These are phyloP conservation scores for Neotoxoptera formosana DNA, from an alignment of 1,140 invertebrate genomes.

Conservation along the genomic window DNA sequence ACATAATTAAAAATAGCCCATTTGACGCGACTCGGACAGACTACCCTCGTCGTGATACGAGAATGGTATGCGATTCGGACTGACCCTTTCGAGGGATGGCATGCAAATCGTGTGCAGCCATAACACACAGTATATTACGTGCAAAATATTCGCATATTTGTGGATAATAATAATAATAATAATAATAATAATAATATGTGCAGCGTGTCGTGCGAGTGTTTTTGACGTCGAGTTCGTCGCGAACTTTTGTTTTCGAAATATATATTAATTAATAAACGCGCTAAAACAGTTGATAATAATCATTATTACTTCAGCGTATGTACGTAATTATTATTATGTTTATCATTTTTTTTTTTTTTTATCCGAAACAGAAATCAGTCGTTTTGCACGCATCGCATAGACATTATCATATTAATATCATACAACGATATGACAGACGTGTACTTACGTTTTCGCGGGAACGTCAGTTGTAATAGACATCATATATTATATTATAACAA, in stretches of 20 bases:
- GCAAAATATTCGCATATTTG: not conserved
- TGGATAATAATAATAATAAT: not conserved
- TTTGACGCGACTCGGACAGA: not conserved
- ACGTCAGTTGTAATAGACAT: not conserved
- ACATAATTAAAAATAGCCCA: not conserved
- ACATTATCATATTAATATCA: not conserved
- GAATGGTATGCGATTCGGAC: not conserved
- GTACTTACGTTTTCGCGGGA: not conserved
- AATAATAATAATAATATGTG: too few relatives aligned
- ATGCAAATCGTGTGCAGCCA: not conserved
- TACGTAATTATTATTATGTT: not conserved
- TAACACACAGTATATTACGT: not conserved
- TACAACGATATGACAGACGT: not conserved
- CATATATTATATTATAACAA: not conserved
- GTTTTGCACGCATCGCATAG: not conserved
- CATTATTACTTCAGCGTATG: not conserved
- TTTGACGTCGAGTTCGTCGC: not conserved
- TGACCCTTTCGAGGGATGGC: not conserved
- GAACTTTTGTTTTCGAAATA: not conserved
- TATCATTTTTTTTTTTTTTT: not conserved
- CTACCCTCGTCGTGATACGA: not conserved
- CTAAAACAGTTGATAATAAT: slow-evolving; percentile 2
- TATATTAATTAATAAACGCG: not conserved
- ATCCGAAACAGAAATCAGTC: not conserved
- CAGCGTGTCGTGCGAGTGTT: not conserved